These are phyloP conservation scores for Neoscelio sp. DNA, from an alignment of 2,888 invertebrate species.

Conservation along the genomic window DNA sequence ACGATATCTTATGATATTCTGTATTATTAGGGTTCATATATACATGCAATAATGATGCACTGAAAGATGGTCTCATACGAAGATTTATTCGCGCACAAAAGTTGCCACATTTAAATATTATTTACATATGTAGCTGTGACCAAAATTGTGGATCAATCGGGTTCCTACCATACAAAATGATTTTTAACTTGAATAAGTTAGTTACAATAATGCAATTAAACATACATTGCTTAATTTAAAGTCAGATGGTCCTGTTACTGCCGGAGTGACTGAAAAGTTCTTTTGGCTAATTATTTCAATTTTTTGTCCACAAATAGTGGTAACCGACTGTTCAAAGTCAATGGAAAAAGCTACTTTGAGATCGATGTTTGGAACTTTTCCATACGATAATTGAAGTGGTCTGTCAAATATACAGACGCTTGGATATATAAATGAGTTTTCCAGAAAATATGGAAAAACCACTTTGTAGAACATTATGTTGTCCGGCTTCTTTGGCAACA, in stretches of 20 bases:
- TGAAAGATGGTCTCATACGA: no score
- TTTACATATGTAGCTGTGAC: no score
- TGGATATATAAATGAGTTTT: slow-evolving; percentile 32
- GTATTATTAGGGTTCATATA: no score
- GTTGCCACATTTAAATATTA: no score
- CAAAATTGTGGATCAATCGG: no score
- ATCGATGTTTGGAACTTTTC: slow-evolving; percentile 1
- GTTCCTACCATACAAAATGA: no score
- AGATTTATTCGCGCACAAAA: no score
- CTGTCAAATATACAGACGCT: slow-evolving; percentile 11
- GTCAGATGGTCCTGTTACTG: no score
- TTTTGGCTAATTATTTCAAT: slow-evolving; percentile 15
- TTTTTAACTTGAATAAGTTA: no score
- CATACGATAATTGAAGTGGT: slow-evolving; percentile 2
- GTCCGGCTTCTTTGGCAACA: slow-evolving; percentile 23
- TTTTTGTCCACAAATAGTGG: slow-evolving; percentile 30
- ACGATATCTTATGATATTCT: no score
- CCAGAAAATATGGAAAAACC: slow-evolving; percentile 23
- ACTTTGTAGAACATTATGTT: slow-evolving; percentile 22
- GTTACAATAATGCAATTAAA: neutral
- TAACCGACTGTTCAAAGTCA: slow-evolving; percentile 22
- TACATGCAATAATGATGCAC: no score
- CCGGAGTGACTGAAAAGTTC: neutral
- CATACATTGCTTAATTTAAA: slow-evolving; percentile 17
- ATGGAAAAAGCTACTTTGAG: neutral